Evolutionary conservation across 1,140 invertebrate species (phyloP), one percentile per base, ranked within the genome.

Genomic region (Laodelphax striatellus): DNA sequence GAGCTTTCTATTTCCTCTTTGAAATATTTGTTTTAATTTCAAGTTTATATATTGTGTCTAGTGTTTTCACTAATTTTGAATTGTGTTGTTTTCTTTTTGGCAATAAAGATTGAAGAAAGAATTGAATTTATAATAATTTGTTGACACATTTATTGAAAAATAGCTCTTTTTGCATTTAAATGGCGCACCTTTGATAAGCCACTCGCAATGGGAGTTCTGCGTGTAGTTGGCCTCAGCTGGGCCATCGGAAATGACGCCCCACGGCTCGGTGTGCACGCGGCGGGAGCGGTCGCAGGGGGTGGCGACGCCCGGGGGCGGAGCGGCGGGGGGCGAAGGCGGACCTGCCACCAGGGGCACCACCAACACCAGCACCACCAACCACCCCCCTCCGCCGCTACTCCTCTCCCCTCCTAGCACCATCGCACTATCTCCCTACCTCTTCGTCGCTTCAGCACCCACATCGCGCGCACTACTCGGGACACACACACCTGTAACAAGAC

Each of bases 181-280:
- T 38, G 1, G 52, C 42, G 67, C 68, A 87, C 85, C 84, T 80
- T 89, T 87, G 67, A 97, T 95, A 41, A 96, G 83, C 93, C 93
- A 96, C 81, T 96, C 92, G 74, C 94, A 97, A 69, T 95, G 90
- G 56, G 90, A 92, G 71, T 94, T 88, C 73, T 91, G 86, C 52
- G 88, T 92, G 69, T 96, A 96, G 71, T 94, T 91, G 4, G 82
- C 85, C 38, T 82, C 85, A 62, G 82, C 80, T 17, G 88, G 87
- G n/a, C 92, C 93, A 80, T 94, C 90, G 57, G 86, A 88, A 62
- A 97, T 90, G 46, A 89, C 79, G n/a, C 92, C 92, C 77, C 83
- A 88, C 28, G 82, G 77, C 43, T 85, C 81, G 8, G 82, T 87
- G 63, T 90, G 86, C n/a, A 90, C 82, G 69, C 84, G 82, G 63